Base-by-base conservation (phyloP, 2,113 vertebrate genomes). In the Callipepla californica region DNA sequence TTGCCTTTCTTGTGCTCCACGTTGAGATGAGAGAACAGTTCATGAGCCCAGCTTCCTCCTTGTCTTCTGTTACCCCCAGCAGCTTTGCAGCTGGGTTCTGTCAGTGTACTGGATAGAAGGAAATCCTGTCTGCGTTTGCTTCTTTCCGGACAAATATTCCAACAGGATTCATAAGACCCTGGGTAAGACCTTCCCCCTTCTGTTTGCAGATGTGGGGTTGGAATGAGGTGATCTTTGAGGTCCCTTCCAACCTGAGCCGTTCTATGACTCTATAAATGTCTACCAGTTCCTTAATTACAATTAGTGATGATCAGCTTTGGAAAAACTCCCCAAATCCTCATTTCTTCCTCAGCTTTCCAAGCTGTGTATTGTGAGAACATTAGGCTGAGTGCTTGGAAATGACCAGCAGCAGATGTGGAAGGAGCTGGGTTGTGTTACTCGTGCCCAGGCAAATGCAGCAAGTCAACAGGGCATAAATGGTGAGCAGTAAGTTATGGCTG, bases 401-500 rank as follows among this genome's bases (percentile, higher is more conserved):
- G 7, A 11, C 78, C 20, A 50, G 36, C 3, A 32, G 58, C 62
- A 55, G 19, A 45, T 44, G 76, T 26, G 50, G 57, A 63, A 84
- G 89, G 80, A 70, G 48, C 62, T 40, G 78, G 45, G 53, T 73
- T 75, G 47, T 20, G 8, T 78, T 48, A 8, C 90, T 70, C 0
- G 3, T 47, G 62, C 48, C 76, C 32, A 3, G 57, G 66, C 12
- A 6, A 53, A 80, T 30, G 65, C 66, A 15, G 77, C 20, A 53
- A 84, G 83, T 57, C 42, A 88, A 70, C 6, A 17, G 86, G 77
- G 88, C 5, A 44, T 88, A 85, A 94, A 34, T 10, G 59, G 61
- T 22, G 93, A 78, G 80, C n/a, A 74, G 47, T 23, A 23, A 96
- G 83, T 88, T 94, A 90, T 83, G 92, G 69, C 15, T 42, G 94